Conservation (phyloP, 1,140 invertebrate species). For the Elymnias hypermnestra region DNA sequence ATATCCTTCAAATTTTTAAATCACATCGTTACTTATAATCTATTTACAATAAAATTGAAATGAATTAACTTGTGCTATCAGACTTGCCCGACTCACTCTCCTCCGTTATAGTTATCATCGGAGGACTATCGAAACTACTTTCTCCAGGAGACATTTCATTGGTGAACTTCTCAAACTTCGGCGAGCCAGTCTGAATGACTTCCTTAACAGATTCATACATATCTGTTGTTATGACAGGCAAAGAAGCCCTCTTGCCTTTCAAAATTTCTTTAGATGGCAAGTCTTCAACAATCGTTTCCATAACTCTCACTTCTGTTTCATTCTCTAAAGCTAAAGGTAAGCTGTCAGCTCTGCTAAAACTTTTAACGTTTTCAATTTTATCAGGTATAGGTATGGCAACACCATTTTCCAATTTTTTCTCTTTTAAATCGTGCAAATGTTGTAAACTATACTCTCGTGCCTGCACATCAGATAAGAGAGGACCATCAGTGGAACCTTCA, state of each 20-base stretch:
- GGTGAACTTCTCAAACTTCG: slow-evolving; percentile 67
- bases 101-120: slow-evolving; percentile 73
- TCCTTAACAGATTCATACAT: slow-evolving; percentile 66
- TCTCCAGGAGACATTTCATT: slow-evolving; percentile 67
- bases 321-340: slow-evolving; percentile 55
- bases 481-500: slow-evolving; percentile 70
- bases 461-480: slow-evolving; percentile 70
- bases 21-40: slow-evolving; percentile 34
- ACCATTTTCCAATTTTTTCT: slow-evolving; percentile 64
- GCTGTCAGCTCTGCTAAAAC: slow-evolving; percentile 57
- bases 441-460: slow-evolving; percentile 68
- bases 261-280: slow-evolving; percentile 35
- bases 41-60: slow-evolving; percentile 49
- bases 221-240: slow-evolving; percentile 63
- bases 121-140: slow-evolving; percentile 44
- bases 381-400: slow-evolving; percentile 53
- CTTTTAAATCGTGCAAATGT: slow-evolving; percentile 61
- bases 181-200: slow-evolving; percentile 51
- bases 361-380: slow-evolving; percentile 51
- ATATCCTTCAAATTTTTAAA: slow-evolving; percentile 11
- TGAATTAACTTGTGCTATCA: slow-evolving; percentile 67
- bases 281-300: slow-evolving; percentile 62
- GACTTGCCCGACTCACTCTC: slow-evolving; percentile 60
- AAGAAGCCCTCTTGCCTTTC: slow-evolving; percentile 60
- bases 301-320: slow-evolving; percentile 35